These are phyloP conservation scores for Neodiprion fabricii DNA, from an alignment of 1,140 invertebrate species.

Conservation along the genomic window DNA sequence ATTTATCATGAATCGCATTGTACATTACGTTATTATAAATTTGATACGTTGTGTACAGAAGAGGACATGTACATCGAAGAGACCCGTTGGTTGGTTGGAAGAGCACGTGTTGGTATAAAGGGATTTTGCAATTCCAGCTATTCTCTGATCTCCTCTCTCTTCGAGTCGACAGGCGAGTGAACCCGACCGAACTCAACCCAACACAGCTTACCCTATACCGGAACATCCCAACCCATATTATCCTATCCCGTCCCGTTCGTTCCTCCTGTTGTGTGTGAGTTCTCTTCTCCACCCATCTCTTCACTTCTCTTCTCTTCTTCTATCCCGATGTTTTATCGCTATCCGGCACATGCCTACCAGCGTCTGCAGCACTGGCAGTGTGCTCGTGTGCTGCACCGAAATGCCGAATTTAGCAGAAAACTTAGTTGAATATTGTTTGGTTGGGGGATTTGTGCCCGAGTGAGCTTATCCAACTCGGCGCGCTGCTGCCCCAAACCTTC, in stretches of 20 bases:
- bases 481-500: neutral
- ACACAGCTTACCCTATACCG: neutral
- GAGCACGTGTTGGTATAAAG: too few species aligned
- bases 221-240: neutral
- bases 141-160: neutral
- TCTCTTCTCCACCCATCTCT: too few species aligned
- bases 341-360: neutral
- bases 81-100: too few species aligned
- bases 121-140: neutral
- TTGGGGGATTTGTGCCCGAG: neutral
- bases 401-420: conserved; percentile 4
- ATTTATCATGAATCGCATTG: too few species aligned
- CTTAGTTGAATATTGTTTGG: conserved; percentile 7
- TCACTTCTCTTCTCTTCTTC: too few species aligned
- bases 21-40: too few species aligned
- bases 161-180: neutral
- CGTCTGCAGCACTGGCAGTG: neutral
- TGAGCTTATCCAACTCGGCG: neutral
- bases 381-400: neutral
- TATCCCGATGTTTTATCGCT: too few species aligned
- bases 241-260: too few species aligned
- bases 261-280: too few species aligned
- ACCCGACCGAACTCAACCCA: neutral
- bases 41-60: too few species aligned
- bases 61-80: too few species aligned